phyloP scores from a whole-genome alignment of 2,113 vertebrate genomes.

The Corvus hawaiiensis region DNA sequence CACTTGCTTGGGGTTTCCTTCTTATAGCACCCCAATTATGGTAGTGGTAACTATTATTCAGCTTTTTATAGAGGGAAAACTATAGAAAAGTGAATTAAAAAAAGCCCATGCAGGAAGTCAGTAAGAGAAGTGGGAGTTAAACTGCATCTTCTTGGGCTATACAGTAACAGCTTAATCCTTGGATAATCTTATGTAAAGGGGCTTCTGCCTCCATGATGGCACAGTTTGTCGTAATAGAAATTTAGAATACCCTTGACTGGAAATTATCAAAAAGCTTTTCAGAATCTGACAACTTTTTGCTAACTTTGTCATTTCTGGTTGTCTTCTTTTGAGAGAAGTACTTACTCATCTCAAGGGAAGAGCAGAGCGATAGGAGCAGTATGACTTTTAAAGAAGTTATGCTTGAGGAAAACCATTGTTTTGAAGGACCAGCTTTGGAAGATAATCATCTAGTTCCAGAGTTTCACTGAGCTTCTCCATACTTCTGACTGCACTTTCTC shows the following conservation, averaged over 20 bases:
- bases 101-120: neutral
- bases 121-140: neutral
- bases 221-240: neutral
- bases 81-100: neutral
- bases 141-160: neutral
- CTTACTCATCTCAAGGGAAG: neutral
- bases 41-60: neutral
- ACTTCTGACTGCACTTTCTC: neutral
- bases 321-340: neutral
- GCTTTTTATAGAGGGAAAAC: neutral
- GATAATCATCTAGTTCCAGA: neutral
- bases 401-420: neutral
- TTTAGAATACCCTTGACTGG: neutral
- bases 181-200: neutral
- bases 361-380: neutral
- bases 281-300: neutral
- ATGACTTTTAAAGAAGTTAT: neutral
- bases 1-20: neutral
- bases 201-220: neutral
- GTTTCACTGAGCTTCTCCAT: neutral
- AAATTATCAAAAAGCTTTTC: neutral
- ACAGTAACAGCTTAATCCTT: neutral
- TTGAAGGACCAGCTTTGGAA: neutral
- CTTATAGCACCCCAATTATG: accelerated
- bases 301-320: neutral